A percentile compares a stretch with the other conserved stretches of the same genome.
These are phyloP conservation scores for Pangasianodon hypophthalmus DNA, from an alignment of 2,113 vertebrate genomes.

Conservation along the genomic window DNA sequence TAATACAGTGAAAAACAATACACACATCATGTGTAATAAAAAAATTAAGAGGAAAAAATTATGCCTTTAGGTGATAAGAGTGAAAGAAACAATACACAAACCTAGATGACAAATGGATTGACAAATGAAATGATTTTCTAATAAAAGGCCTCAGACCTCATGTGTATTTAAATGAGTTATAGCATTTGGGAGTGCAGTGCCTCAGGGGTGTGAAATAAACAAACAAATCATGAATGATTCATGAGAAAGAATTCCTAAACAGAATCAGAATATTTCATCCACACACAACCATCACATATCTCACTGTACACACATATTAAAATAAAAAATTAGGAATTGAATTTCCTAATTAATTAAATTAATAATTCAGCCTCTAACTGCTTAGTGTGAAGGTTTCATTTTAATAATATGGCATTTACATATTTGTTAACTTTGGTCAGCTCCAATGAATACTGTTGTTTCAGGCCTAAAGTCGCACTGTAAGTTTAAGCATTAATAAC, in stretches of 20 bases:
- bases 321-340: neutral
- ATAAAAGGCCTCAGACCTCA: neutral
- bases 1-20: conserved; percentile 17
- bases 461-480: neutral
- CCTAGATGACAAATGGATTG: neutral
- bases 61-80: neutral
- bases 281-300: neutral
- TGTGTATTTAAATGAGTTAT: conserved; percentile 42
- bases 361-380: neutral
- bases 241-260: conserved; percentile 31
- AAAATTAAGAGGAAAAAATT: neutral
- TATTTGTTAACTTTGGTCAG: neutral
- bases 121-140: conserved; percentile 12
- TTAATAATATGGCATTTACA: neutral
- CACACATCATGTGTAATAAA: conserved; percentile 47
- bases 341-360: too few relatives aligned
- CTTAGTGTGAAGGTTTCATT: neutral
- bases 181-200: conserved; percentile 3
- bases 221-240: conserved; percentile 41
- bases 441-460: neutral
- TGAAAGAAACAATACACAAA: conserved; percentile 18
- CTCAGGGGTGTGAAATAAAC: conserved; percentile 31
- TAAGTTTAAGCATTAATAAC: neutral
- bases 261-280: neutral
- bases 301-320: neutral